A percentile compares a stretch with the other conserved stretches of the same genome.
phyloP scores from a whole-genome alignment of 2,888 invertebrate species.

The Lobophora halterata region DNA sequence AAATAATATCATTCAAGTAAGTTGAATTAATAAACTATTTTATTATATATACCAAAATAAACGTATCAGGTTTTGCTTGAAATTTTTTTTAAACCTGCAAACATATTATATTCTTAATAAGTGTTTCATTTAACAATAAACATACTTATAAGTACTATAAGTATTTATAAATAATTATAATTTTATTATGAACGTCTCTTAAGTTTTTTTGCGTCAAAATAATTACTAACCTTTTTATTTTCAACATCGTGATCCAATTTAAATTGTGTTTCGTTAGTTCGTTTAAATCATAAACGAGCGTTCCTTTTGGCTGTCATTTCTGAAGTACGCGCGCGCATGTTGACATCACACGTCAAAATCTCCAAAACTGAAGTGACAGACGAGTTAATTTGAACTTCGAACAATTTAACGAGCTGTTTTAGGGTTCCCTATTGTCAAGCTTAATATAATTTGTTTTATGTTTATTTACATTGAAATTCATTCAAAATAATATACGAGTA shows the following conservation, averaged over 20 bases:
- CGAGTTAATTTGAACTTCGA: constrained; percentile 66
- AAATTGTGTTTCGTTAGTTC: constrained; percentile 41
- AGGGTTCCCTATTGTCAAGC: too few relatives aligned
- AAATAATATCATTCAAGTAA: too few relatives aligned
- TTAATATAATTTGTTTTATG: too few relatives aligned
- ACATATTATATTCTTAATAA: too few relatives aligned
- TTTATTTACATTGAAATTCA: constrained; percentile 19
- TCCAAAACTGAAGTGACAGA: constrained; percentile 61
- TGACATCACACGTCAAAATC: constrained; percentile 68
- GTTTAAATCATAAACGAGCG: constrained; percentile 28
- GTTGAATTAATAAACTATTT: too few relatives aligned
- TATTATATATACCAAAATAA: too few relatives aligned
- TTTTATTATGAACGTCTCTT: constrained; percentile 2
- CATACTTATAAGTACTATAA: too few relatives aligned
- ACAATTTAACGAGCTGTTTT: constrained; percentile 37
- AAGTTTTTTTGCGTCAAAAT: constrained; percentile 18
- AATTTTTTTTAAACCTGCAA: too few relatives aligned
- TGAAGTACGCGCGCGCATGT: constrained; percentile 44
- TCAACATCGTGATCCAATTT: constrained; percentile 54
- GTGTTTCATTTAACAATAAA: too few relatives aligned
- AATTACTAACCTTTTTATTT: constrained; percentile 25
- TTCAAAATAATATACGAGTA: too few relatives aligned
- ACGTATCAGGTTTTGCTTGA: too few relatives aligned
- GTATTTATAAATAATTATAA: too few relatives aligned
- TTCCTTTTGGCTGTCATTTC: constrained; percentile 53